Percentiles rank a stretch among this genome's conserved stretches.
These are phyloP conservation scores for Metallyticus violacea DNA, from an alignment of 2,888 invertebrate genomes.

Conservation along the genomic window DNA sequence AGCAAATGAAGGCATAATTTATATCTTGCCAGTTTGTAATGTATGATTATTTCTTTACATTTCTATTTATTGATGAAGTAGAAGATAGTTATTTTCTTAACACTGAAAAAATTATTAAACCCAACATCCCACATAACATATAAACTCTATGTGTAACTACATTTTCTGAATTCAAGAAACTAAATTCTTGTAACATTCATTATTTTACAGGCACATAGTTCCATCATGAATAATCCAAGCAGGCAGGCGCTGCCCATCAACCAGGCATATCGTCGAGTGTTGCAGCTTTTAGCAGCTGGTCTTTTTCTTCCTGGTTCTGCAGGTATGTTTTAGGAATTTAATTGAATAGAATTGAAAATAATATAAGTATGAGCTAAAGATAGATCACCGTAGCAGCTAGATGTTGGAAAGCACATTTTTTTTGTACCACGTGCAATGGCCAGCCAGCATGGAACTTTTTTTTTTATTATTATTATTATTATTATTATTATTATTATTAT, in stretches of 20 bases:
- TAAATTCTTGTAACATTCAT: not conserved
- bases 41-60: too few species aligned
- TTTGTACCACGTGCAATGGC: too few species aligned
- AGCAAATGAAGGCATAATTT: too few species aligned
- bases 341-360: not conserved
- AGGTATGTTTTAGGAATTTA: slow-evolving; percentile 46
- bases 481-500: too few species aligned
- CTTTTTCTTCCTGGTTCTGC: slow-evolving; percentile 92
- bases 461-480: not conserved
- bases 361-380: not conserved
- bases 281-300: slow-evolving; percentile 90
- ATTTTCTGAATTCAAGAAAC: too few species aligned
- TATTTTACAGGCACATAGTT: slow-evolving; percentile 74
- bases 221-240: slow-evolving; percentile 94
- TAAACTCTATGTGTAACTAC: too few species aligned
- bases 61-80: too few species aligned
- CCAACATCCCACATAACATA: too few species aligned
- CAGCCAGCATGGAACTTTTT: not conserved
- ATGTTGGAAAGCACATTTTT: too few species aligned
- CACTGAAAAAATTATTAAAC: too few species aligned
- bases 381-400: not conserved
- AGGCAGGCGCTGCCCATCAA: slow-evolving; percentile 90
- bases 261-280: slow-evolving; percentile 84
- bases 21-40: too few species aligned
- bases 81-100: too few species aligned